Conservation (phyloP, 1,140 invertebrate genomes). For the Solenopsis fugax region DNA sequence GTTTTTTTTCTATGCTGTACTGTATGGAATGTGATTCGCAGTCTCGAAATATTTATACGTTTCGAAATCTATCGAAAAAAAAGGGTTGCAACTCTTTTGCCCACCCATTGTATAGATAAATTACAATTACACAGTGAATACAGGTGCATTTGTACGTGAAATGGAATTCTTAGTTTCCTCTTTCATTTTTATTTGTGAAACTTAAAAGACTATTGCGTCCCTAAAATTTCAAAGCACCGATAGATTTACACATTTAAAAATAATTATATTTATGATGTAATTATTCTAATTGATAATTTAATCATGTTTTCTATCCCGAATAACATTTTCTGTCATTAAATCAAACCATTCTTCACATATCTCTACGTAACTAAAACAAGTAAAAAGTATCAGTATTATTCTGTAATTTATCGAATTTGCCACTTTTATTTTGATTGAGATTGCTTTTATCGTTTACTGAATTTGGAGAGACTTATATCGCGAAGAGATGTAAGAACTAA, state of each 20-base stretch:
- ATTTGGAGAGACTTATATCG: background rate
- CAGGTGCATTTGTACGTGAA: background rate
- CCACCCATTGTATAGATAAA: background rate
- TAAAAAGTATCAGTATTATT: conserved; percentile 1
- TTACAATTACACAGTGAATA: background rate
- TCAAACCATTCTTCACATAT: background rate
- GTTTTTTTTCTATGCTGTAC: too few relatives aligned
- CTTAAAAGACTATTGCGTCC: background rate
- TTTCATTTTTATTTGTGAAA: background rate
- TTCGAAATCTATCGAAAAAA: too few relatives aligned
- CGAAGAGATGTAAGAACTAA: background rate
- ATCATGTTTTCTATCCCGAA: background rate
- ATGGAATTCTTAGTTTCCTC: background rate
- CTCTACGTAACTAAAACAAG: background rate
- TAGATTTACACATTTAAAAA: background rate
- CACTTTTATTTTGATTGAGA: background rate
- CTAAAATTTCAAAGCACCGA: background rate
- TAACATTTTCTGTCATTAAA: background rate
- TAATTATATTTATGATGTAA: background rate
- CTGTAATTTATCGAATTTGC: background rate
- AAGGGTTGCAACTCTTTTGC: too few relatives aligned
- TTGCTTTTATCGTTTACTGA: background rate
- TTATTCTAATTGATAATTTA: background rate
- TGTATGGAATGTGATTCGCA: too few relatives aligned
- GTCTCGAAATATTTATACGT: too few relatives aligned